Conservation (phyloP, 1,140 invertebrate species). For the Trichonephila clavipes region DNA sequence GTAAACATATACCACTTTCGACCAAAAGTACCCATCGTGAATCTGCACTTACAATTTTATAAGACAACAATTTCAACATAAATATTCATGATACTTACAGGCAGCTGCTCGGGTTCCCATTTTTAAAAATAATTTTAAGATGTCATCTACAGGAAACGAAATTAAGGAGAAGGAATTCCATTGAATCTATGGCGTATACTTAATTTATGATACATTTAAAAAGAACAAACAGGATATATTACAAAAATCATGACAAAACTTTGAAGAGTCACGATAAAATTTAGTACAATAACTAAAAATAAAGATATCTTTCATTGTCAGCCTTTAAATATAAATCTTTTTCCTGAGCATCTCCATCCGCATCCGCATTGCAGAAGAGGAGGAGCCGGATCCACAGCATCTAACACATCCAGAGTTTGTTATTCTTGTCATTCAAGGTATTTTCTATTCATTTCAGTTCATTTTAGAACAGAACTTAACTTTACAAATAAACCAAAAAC, state of each 20-base stretch:
- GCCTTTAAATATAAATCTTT: background rate
- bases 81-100: conserved; percentile 58
- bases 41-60: too few species aligned
- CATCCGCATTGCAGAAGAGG: conserved; percentile 64
- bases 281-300: too few species aligned
- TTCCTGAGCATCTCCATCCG: background rate
- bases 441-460: background rate
- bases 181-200: background rate
- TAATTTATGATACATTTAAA: background rate
- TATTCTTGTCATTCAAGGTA: background rate
- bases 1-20: too few species aligned
- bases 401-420: background rate
- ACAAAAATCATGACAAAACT: background rate
- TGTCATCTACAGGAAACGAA: background rate
- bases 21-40: too few species aligned
- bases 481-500: background rate
- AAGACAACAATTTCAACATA: background rate
- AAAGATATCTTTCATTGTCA: background rate
- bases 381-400: conserved; percentile 6
- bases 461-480: too few species aligned
- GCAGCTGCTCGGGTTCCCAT: conserved; percentile 74
- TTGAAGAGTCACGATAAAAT: background rate
- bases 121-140: conserved; percentile 4
- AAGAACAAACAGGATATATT: too few species aligned
- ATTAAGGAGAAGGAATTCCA: background rate